phyloP scores from a whole-genome alignment of 1,140 invertebrate species.

The Sycophila sp. region DNA sequence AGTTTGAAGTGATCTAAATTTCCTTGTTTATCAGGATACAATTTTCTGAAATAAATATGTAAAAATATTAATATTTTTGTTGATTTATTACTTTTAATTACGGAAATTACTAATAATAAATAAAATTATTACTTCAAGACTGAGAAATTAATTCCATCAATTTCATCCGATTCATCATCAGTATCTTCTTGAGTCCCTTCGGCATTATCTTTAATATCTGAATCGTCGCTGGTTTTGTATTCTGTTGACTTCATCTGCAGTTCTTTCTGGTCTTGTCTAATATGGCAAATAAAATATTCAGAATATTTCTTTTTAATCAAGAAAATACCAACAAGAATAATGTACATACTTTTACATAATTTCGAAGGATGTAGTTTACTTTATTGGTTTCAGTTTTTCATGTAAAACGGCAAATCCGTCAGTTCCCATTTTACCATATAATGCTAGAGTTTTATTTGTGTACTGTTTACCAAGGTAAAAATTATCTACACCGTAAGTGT shows the following conservation, averaged over 20 bases:
- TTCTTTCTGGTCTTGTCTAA: constrained; percentile 74
- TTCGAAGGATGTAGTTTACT: constrained; percentile 88
- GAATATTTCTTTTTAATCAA: constrained; percentile 15
- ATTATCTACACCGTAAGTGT: constrained; percentile 86
- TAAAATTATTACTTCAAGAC: constrained; percentile 74
- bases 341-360: constrained; percentile 84
- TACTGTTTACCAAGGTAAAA: constrained; percentile 81
- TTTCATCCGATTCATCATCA: constrained; percentile 73
- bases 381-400: constrained; percentile 72
- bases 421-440: constrained; percentile 90
- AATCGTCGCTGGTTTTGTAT: constrained; percentile 98
- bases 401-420: constrained; percentile 80
- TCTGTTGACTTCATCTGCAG: constrained; percentile 99
- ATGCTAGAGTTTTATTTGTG: constrained; percentile 75
- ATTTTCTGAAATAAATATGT: constrained; percentile 68
- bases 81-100: too few species aligned
- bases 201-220: constrained; percentile 72
- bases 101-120: too few species aligned
- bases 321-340: constrained; percentile 11
- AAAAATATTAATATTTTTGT: too few species aligned
- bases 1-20: constrained; percentile 80
- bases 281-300: constrained; percentile 33
- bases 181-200: constrained; percentile 65
- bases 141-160: constrained; percentile 92
- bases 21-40: constrained; percentile 78